Evolutionary conservation across 2,113 vertebrate species (phyloP), one percentile per base, ranked within the genome.

Genomic region (Rhea americana): DNA sequence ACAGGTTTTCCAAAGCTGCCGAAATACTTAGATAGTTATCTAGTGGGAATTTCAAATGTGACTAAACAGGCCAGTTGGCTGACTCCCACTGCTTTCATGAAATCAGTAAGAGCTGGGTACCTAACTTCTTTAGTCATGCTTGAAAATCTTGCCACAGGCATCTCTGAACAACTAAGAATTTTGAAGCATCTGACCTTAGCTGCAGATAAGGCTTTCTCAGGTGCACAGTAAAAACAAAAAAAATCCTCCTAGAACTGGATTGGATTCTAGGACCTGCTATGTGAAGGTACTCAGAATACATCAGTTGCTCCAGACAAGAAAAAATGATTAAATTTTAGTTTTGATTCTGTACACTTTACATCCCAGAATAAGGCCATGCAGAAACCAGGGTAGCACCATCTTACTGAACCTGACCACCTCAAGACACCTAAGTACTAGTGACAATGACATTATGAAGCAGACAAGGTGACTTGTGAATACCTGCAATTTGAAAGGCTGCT

Each of bases 11-110:
- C 74, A 73, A 79, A 85, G 65, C 65, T 90, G 88, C 53, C 86
- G 61, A 81, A 94, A 88, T 35, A 63, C 16, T 61, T 0, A 70
- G 92, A 92, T 87, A 70, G 39, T 20, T 47, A 89, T 70, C 78
- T 91, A 28, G 5, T 51, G 67, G 84, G 75, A 87, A 85, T 95
- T 96, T 92, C 3, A 3, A 81, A 84, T 75, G 83, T 76, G 65
- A 82, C 62, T 75, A 45, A 89, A 90, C 15, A 82, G 77, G 77
- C 28, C 35, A 65, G 7, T 56, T 68, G 80, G 43, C 70, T 75
- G 73, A 88, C 88, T 93, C 94, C 88, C 51, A 90, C 82, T 73
- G 25, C 32, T 87, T 89, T 91, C 81, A 89, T 37, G 41, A 95
- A 95, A 92, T 80, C 84, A 70, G 22, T 82, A 89, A 75, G 58